Percentiles rank a stretch among this genome's conserved stretches.
These are phyloP conservation scores for Oryzaephilus surinamensis DNA, from an alignment of 1,140 invertebrate species.

Conservation along the genomic window DNA sequence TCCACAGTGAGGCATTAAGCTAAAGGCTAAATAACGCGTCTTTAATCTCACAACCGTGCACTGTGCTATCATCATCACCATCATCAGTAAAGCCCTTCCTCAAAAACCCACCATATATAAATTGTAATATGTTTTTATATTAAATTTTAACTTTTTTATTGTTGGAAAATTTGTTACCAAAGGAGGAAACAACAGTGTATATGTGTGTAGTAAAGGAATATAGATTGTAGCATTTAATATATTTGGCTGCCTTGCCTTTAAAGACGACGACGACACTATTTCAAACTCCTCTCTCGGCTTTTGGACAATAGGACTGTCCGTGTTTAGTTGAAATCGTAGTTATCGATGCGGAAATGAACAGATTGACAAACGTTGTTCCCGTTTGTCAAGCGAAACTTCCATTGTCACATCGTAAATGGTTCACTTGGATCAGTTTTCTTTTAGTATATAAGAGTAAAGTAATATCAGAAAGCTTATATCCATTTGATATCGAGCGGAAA, in stretches of 20 bases:
- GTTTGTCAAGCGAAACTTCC: conserved; percentile 25
- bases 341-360: conserved; percentile 30
- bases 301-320: too few species aligned
- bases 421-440: background rate
- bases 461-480: background rate
- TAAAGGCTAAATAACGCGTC: conserved; percentile 32
- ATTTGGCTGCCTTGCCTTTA: too few species aligned
- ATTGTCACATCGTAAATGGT: conserved; percentile 22
- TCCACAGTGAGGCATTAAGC: conserved; percentile 27
- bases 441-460: background rate
- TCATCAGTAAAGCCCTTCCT: conserved; percentile 7
- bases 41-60: conserved; percentile 26
- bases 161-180: too few species aligned
- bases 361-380: conserved; percentile 28
- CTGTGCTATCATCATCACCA: conserved; percentile 21
- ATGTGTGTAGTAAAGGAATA: too few species aligned
- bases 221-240: too few species aligned
- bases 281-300: too few species aligned
- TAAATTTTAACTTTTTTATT: too few species aligned
- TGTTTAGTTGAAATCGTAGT: conserved; percentile 22
- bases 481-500: conserved; percentile 6
- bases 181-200: too few species aligned
- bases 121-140: too few species aligned
- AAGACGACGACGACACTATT: too few species aligned
- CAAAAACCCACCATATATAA: too few species aligned